Percentiles rank a stretch among this genome's conserved stretches.
Evolutionary conservation across 2,888 invertebrate species (phyloP).

Genomic region (Scrobipalpa costella): DNA sequence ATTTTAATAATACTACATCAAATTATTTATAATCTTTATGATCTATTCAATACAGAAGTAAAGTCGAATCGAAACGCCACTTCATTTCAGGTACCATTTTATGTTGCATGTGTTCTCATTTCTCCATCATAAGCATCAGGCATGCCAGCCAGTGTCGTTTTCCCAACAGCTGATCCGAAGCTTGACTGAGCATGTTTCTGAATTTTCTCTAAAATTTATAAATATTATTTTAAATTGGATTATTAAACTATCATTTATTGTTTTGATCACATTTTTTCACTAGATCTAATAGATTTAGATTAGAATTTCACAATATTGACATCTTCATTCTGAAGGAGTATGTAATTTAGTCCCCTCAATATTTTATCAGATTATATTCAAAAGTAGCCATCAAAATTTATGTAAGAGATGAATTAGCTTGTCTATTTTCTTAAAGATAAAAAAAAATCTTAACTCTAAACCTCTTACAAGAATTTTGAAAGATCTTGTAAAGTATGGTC

Average conservation of each 20-base stretch:
- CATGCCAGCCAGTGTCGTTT: constrained; percentile 45
- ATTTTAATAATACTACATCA: not conserved
- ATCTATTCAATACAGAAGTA: not conserved
- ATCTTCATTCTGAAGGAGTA: constrained; percentile 2
- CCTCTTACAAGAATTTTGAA: not conserved
- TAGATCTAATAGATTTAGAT: constrained; percentile 14
- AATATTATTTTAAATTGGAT: not conserved
- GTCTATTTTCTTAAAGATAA: no score
- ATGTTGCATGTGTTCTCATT: constrained; percentile 70
- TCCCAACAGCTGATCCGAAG: constrained; percentile 32
- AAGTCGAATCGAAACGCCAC: constrained; percentile 55
- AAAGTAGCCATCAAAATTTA: not conserved
- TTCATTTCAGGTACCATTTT: constrained; percentile 60
- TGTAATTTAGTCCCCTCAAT: not conserved
- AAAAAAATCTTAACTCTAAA: no score
- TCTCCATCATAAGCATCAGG: constrained; percentile 44
- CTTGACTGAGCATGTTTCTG: constrained; percentile 30
- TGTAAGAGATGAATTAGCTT: not conserved
- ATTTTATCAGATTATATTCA: not conserved
- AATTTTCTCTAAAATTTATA: constrained; percentile 5
- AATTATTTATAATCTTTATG: no score
- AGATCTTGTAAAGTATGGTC: not conserved
- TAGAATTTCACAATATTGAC: not conserved
- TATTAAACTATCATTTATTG: constrained; percentile 4
- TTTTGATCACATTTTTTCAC: constrained; percentile 12